Base-by-base conservation (phyloP, 2,797 vertebrate genomes). In the Pampus argenteus region DNA sequence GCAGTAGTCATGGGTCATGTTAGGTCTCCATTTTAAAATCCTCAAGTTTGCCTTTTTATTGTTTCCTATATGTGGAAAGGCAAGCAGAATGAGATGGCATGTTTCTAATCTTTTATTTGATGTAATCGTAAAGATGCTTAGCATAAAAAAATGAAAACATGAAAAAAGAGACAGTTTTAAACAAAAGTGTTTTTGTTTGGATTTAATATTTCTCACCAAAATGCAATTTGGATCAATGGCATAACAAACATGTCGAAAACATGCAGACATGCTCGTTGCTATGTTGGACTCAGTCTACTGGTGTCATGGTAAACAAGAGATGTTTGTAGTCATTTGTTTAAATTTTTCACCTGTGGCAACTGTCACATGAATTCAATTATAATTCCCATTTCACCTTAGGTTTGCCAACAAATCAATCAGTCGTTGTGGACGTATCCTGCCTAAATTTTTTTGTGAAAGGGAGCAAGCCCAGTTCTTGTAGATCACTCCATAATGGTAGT, bases 331-430 rank as follows among this genome's bases (percentile, higher is more conserved):
- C 1, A 42, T 42, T 42, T 17, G 14, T 17, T 18, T 42, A 15
- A 15, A 5, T 42, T 42, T 42, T 72, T 64, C 10, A 42, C 25
- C 17, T 31, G 36, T 50, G 13, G 3, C n/a, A 51, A 36, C 49
- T 63, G 23, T 47, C 34, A 25, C 44, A 55, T 49, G 25, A 29
- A 23, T 67, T 77, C 9, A 49, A 38, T 65, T 9, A 45, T 14
- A 40, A n/a, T n/a, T n/a, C n/a, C n/a, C 42, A 18, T 49, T 70
- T 69, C 18, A 31, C 60, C 54, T 50, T 45, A 56, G 2, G 25
- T 64, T 70, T 76, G 42, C 59, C 0, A 31, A 71, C 22, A n/a
- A n/a, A 54, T 42, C 61, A 56, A 45, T 74, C 58, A 28, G 34
- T 55, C 49, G 54, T 71, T 25, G 36, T 79, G 38, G 66, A 66